Evolutionary conservation across 1,140 invertebrate genomes (phyloP), one percentile per base, ranked within the genome.

Genomic region (Centruroides sculpturatus): DNA sequence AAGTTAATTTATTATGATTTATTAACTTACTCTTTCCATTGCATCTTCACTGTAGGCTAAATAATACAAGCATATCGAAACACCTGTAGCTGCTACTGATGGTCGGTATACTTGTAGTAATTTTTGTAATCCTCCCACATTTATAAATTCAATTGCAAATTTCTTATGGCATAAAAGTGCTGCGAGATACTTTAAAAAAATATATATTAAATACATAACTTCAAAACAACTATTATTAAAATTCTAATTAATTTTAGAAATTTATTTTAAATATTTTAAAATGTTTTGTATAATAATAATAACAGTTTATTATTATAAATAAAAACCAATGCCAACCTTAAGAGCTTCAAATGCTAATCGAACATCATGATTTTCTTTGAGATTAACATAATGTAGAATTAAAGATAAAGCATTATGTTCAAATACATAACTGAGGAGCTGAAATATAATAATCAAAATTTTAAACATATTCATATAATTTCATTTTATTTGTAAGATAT

Each of bases 1-100:
- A 23, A 23, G 23, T 23, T 23, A 23, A 23, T 23, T 23, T 23
- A 23, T 23, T 23, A 76, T 6, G 23, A 23, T 23, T 23, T 23
- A 23, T 23, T 86, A 75, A 70, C 92, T 95, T 5, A 98, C 88
- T 65, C 89, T 81, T 74, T 98, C 93, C 89, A 98, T 95, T 1
- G 92, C 90, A 74, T 98, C 94, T 73, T 96, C 92, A 75, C 89
- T 94, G 75, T 97, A 98, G 0, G 92, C 91, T 52, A 98, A 77
- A 75, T 97, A 98, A 74, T 97, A 98, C 5, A 98, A 78, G 71
- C 92, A 95, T 60, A 97, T 89, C 0, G 92, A 92, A 9, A 97
- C 92, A 10, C 93, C 95, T 3, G 92, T 95, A 0, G 94, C 91
- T 3, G 93, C 90, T 41, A 98, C 84, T 49, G 91, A 94, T 4